phyloP scores from a whole-genome alignment of 30 jellyfish, hydroid and myxozoan genomes.

The Turritopsis rubra region DNA sequence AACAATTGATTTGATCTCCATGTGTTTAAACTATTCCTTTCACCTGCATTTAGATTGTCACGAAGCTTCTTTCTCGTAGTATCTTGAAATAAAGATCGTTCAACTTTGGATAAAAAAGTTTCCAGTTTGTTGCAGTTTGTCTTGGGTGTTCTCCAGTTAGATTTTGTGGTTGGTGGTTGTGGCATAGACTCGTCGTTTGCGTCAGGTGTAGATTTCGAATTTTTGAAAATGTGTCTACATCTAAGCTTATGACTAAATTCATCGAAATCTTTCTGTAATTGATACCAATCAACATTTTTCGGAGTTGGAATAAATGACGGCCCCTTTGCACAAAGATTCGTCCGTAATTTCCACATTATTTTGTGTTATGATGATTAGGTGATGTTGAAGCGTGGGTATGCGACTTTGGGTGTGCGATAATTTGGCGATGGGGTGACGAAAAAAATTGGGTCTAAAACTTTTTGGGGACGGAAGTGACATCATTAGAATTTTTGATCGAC shows the following conservation, averaged over 20 bases:
- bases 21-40: neutral
- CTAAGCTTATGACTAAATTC: neutral
- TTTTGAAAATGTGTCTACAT: neutral
- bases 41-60: neutral
- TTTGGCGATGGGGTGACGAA: no score
- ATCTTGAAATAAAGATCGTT: slow-evolving; percentile 1
- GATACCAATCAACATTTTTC: neutral
- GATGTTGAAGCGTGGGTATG: no score
- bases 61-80: neutral
- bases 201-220: neutral
- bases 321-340: neutral
- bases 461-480: no score
- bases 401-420: no score
- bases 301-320: neutral
- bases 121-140: neutral
- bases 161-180: neutral
- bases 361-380: neutral
- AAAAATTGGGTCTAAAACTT: no score
- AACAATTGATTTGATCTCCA: neutral
- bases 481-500: no score
- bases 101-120: neutral
- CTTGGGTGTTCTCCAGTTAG: neutral
- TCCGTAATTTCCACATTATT: neutral
- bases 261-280: neutral
- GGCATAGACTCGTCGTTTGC: neutral